These are phyloP conservation scores for Pseudocheirus occidentalis DNA, from an alignment of 2,797 vertebrate species.

Conservation along the genomic window DNA sequence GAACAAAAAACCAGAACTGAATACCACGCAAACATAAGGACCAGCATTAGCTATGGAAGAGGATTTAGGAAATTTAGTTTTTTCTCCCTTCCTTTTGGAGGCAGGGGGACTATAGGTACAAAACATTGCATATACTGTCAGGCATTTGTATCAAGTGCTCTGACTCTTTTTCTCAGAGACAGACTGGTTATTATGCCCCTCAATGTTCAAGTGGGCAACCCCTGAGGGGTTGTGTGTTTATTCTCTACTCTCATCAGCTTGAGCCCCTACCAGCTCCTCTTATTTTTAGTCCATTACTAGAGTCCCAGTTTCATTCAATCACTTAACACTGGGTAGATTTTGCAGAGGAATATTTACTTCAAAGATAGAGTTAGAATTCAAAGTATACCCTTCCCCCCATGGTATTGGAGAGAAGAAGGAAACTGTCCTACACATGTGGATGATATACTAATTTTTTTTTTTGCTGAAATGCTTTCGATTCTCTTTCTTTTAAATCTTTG, in stretches of 20 bases:
- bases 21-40: not conserved
- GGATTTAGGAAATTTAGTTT: not conserved
- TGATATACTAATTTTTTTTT: not conserved
- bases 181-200: not conserved
- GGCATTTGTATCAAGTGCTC: not conserved
- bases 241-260: not conserved
- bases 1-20: not conserved
- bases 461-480: not conserved
- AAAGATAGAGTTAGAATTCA: not conserved
- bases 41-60: not conserved
- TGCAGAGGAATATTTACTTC: not conserved
- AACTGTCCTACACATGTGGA: not conserved
- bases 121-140: not conserved
- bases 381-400: not conserved
- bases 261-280: not conserved
- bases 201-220: not conserved
- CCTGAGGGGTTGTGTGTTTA: not conserved
- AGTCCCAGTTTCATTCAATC: not conserved
- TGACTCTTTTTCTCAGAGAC: not conserved
- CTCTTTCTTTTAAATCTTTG: not conserved
- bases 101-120: not conserved
- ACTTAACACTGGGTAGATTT: not conserved
- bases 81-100: not conserved
- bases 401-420: not conserved
- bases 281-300: not conserved